Evolutionary conservation across 1,140 invertebrate genomes (phyloP).

Genomic region (Aphis craccivora): DNA sequence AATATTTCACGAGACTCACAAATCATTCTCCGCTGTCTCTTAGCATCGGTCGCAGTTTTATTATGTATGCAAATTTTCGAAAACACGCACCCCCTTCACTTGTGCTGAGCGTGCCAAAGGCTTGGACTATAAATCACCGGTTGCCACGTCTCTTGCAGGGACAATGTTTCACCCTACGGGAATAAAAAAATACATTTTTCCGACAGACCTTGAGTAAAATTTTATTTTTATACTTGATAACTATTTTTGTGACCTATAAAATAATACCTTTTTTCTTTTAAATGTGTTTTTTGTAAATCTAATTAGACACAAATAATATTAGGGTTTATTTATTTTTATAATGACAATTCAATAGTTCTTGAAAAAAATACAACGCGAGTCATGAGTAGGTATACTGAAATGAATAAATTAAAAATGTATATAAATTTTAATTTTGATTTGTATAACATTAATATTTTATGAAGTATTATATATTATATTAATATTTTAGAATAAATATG

Average conservation of each 20-base stretch:
- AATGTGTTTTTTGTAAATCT: not conserved
- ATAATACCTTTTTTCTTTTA: not conserved
- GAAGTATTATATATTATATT: too few relatives aligned
- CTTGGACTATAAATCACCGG: constrained; percentile 37
- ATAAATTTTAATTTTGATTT: too few relatives aligned
- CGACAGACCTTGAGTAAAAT: constrained; percentile 20
- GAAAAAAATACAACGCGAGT: not conserved
- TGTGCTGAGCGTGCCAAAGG: constrained; percentile 51
- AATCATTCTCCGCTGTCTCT: constrained; percentile 51
- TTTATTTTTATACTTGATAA: constrained; percentile 8
- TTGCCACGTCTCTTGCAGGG: constrained; percentile 50
- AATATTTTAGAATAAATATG: not conserved
- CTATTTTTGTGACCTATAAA: not conserved
- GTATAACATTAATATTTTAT: not conserved
- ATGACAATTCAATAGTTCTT: not conserved
- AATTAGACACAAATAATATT: not conserved
- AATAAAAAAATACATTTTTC: constrained; percentile 42
- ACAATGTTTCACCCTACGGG: constrained; percentile 21
- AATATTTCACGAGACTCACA: constrained; percentile 36
- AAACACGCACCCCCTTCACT: constrained; percentile 53
- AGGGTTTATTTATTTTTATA: not conserved
- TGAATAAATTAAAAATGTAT: not conserved
- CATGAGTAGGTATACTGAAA: not conserved
- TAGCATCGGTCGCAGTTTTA: constrained; percentile 54
- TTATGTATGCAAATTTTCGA: constrained; percentile 56